Conservation (phyloP, 2,797 vertebrate genomes). For the Oreortyx pictus region DNA sequence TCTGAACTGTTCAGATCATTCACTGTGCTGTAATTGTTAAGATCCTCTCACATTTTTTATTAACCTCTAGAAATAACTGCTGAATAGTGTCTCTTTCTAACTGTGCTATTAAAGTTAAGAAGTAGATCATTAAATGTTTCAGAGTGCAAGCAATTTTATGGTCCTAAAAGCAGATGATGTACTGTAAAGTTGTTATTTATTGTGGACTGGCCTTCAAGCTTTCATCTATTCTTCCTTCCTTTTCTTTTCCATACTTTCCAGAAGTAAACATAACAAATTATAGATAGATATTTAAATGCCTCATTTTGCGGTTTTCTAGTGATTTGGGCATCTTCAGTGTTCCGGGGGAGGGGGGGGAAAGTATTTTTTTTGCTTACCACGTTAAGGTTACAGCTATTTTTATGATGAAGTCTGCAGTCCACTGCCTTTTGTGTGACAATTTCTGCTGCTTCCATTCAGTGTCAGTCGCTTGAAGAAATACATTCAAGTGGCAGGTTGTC, state of each 20-base stretch:
- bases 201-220: neutral
- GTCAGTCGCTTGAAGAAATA: constrained; percentile 28
- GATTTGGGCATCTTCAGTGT: neutral
- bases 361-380: neutral
- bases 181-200: neutral
- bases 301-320: neutral
- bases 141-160: neutral
- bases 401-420: neutral
- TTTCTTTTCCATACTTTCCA: neutral
- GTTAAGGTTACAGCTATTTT: neutral
- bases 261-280: neutral
- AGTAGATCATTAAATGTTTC: neutral
- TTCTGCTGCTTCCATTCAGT: constrained; percentile 34
- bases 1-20: neutral
- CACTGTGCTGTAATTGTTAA: neutral
- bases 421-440: constrained; percentile 14
- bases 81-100: neutral
- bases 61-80: constrained; percentile 18
- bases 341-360: neutral
- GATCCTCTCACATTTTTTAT: constrained; percentile 6
- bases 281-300: neutral
- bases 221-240: neutral
- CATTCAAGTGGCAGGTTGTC: constrained; percentile 45
- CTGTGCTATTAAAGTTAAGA: constrained; percentile 17
- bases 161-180: neutral